Conservation (phyloP, 2,888 invertebrate species). For the Leptarthrus brevirostris region DNA sequence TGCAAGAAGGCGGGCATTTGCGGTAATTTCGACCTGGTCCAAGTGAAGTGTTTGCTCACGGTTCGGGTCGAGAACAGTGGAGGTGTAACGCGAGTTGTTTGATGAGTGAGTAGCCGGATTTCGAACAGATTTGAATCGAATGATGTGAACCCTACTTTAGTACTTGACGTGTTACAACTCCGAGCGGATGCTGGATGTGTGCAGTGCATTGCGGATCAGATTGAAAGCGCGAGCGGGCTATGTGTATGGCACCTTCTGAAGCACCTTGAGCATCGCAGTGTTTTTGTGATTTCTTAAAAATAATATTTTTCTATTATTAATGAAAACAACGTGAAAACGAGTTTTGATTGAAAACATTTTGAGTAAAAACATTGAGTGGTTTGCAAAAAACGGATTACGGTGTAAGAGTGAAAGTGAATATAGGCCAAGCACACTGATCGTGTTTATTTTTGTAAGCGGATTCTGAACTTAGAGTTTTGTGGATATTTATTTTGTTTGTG, state of each 20-base stretch:
- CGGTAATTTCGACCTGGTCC: slow-evolving; percentile 1
- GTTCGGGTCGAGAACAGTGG: slow-evolving; percentile 8
- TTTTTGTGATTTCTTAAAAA: slow-evolving; percentile 52
- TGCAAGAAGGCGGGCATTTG: slow-evolving; percentile 43
- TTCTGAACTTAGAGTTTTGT: slow-evolving; percentile 19
- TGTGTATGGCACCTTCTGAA: slow-evolving; percentile 4
- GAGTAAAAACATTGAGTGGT: slow-evolving; percentile 49
- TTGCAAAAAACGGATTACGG: slow-evolving; percentile 51
- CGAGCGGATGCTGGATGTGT: slow-evolving; percentile 62
- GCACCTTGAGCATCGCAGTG: slow-evolving; percentile 37
- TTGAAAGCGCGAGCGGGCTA: slow-evolving; percentile 4
- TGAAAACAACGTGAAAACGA: slow-evolving; percentile 54
- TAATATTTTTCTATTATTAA: slow-evolving; percentile 54
- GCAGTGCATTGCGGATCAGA: slow-evolving; percentile 2
- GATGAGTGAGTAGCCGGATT: not conserved
- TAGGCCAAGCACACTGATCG: not conserved
- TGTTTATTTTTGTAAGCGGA: slow-evolving; percentile 39
- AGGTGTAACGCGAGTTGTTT: slow-evolving; percentile 22
- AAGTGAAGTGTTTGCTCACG: slow-evolving; percentile 19
- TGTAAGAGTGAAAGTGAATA: slow-evolving; percentile 48
- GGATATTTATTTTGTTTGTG: not conserved
- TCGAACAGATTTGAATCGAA: slow-evolving; percentile 12
- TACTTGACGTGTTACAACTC: slow-evolving; percentile 67
- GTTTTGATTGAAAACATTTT: slow-evolving; percentile 54
- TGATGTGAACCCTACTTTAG: slow-evolving; percentile 57